Evolutionary conservation across 2,113 vertebrate genomes (phyloP).

Genomic region (Platysteira castanea): DNA sequence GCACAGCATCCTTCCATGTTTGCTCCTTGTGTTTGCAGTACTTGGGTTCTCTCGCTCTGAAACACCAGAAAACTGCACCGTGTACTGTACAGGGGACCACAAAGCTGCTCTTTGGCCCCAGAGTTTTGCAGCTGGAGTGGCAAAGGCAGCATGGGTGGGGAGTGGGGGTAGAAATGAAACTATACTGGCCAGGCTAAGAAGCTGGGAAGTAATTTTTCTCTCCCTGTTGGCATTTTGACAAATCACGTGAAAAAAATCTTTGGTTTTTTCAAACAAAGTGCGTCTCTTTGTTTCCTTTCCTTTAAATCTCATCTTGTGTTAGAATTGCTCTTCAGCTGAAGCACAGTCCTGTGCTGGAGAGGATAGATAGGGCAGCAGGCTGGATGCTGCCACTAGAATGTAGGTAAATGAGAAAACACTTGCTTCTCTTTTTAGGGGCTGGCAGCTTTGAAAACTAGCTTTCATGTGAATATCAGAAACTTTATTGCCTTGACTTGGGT

Average conservation of each 20-base stretch:
- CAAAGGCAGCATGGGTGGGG: not conserved
- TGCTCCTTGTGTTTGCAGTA: not conserved
- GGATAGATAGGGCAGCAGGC: not conserved
- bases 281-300: not conserved
- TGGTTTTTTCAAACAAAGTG: not conserved
- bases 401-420: conserved; percentile 66
- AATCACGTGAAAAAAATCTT: conserved; percentile 13
- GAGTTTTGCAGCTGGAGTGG: not conserved
- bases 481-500: conserved; percentile 86
- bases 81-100: not conserved
- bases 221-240: conserved; percentile 25
- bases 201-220: not conserved
- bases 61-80: not conserved
- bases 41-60: rapidly evolving
- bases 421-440: conserved; percentile 61
- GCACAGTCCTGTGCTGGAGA: not conserved
- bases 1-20: not conserved
- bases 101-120: not conserved
- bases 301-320: not conserved
- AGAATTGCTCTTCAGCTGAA: not conserved
- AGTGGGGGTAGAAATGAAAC: not conserved
- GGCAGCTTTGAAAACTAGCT: conserved; percentile 76
- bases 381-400: not conserved
- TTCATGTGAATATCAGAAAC: conserved; percentile 82
- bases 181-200: not conserved